Conservation (phyloP, 2,797 vertebrate species). For the Delichon dasypus region DNA sequence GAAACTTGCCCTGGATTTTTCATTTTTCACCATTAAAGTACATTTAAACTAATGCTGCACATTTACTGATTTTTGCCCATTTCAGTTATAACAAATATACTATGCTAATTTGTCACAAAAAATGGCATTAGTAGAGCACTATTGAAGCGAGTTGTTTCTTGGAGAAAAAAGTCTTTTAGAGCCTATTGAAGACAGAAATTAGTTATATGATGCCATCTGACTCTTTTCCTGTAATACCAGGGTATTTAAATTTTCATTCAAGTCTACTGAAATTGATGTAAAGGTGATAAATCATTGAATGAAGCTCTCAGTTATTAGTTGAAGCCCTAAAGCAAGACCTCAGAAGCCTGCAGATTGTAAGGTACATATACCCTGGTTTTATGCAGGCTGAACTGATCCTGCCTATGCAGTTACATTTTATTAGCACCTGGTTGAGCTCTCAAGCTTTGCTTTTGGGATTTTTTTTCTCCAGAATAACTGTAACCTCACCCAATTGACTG, state of each 20-base stretch:
- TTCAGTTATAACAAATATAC: background rate
- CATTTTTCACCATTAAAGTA: background rate
- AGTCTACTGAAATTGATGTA: background rate
- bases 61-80: background rate
- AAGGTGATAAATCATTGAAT: background rate
- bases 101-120: background rate
- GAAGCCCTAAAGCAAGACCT: background rate
- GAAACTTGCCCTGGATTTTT: background rate
- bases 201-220: background rate
- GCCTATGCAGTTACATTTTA: background rate
- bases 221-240: background rate
- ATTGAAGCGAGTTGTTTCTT: background rate
- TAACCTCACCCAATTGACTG: background rate
- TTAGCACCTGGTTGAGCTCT: background rate
- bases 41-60: background rate
- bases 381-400: background rate
- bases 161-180: background rate
- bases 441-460: background rate
- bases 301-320: background rate
- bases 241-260: background rate
- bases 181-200: background rate
- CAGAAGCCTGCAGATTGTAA: background rate
- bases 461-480: background rate
- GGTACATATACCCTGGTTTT: background rate
- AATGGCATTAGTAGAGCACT: background rate